Evolutionary conservation across 2,888 invertebrate species (phyloP), one percentile per base, ranked within the genome.

Genomic region (Cinara cedri): DNA sequence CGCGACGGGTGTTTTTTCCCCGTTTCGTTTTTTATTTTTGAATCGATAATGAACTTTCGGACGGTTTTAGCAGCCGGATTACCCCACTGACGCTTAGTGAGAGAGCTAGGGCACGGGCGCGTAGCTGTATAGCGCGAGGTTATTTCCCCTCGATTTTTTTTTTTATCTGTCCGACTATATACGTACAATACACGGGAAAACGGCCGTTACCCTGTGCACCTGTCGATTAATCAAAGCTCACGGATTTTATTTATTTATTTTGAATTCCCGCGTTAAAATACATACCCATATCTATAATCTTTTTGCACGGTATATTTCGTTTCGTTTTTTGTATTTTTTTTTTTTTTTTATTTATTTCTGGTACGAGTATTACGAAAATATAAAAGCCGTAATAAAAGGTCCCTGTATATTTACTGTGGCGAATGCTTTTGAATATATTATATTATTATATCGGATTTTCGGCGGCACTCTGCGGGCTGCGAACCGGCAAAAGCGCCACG

Each of bases 31-130:
- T n/a, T n/a, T n/a, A n/a, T 57, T 49, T 44, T 11, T 13, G 21
- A 68, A 66, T 76, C 76, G 46, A 76, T 76, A 76, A 66, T 66
- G 66, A 68, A 55, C 54, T 76, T 55, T 76, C 13, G 13, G 65
- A 44, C 24, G 42, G n/a, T 65, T 75, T 75, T 21, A 71, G 34
- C 62, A 26, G 8, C 3, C 11, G 44, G 44, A 75, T 75, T 75
- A 75, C 54, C 3, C 14, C 34, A 6, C 34, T 6, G 3, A 24
- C 34, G 34, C 34, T 6, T 6, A 24, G 34, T 4, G 21, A 13
- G 34, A 9, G 21, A 13, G n/a, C n/a, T n/a, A n/a, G 34, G 51
- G 42, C 21, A n/a, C 16, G 71, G n/a, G 34, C 34, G 6, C 14
- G 6, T n/a, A n/a, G n/a, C 8, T 24, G 46, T 16, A n/a, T n/a